phyloP scores from a whole-genome alignment of 2,888 invertebrate genomes.

The Plusia festucae region DNA sequence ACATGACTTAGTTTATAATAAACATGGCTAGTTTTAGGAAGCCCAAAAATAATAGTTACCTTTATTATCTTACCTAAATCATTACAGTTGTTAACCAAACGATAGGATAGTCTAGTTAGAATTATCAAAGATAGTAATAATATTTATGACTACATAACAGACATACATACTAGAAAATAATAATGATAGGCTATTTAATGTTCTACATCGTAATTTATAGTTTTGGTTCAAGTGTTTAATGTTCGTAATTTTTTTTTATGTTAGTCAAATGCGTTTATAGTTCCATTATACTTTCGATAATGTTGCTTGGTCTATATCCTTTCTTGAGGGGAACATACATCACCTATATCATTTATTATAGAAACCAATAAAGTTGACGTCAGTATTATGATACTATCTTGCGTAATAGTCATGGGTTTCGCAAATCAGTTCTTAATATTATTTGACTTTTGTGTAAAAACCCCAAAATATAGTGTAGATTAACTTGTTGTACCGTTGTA shows the following conservation, averaged over 20 bases:
- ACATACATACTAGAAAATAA: conserved; percentile 7
- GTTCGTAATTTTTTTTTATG: conserved; percentile 59
- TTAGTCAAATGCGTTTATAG: conserved; percentile 52
- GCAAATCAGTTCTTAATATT: conserved; percentile 6
- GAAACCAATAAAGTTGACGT: conserved; percentile 40
- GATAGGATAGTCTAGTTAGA: neutral
- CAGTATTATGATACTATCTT: conserved; percentile 1
- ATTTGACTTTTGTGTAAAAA: neutral
- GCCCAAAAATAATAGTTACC: conserved; percentile 12
- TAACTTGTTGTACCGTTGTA: neutral
- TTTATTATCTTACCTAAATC: neutral
- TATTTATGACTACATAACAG: neutral
- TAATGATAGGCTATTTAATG: conserved; percentile 23
- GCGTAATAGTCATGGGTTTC: conserved; percentile 29
- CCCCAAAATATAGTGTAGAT: neutral
- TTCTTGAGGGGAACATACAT: conserved; percentile 69
- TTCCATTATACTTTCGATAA: conserved; percentile 75
- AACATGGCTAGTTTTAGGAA: conserved; percentile 65
- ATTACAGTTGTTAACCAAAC: neutral
- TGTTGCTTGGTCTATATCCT: conserved; percentile 69
- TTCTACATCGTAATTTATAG: conserved; percentile 42
- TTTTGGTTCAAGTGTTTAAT: conserved; percentile 65
- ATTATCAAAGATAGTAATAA: neutral
- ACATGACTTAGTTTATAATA: conserved; percentile 71
- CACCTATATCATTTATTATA: conserved; percentile 77